Evolutionary conservation across 2,797 vertebrate species (phyloP), one percentile per base, ranked within the genome.

Genomic region (Chanos chanos): DNA sequence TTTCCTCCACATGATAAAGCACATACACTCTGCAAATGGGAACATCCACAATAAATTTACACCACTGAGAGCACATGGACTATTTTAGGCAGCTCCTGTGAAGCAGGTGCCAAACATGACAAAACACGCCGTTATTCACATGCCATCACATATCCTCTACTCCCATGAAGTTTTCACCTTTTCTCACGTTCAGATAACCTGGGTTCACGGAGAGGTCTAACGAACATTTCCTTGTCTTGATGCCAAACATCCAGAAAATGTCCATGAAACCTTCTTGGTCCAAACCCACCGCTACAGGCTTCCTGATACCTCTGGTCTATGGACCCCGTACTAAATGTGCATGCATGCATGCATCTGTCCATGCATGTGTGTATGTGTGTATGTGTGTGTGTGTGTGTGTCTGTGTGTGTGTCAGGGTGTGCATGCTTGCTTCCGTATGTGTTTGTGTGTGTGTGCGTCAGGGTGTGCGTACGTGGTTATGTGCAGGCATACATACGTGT

Each of bases 211-310:
- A 24, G 62, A 58, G 59, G 54, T 61, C 61, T 60, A 24, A 40
- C 68, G 53, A 55, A 63, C 54, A 62, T 70, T 69, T 50, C 40
- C 41, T 25, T 64, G 10, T 58, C 24, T 37, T 12, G 50, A 40
- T 30, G 15, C 44, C 60, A 53, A 55, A 47, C 18, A 37, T 67
- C 61, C 33, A 62, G 53, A 64, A 74, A 66, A 60, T 21, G 13
- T 9, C 64, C 9, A 12, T 56, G 16, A 49, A 61, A 61, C 72
- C 59, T 61, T 44, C 48, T 61, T 39, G 69, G 37, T 57, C 45
- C 30, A 67, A 60, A 61, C 45, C 56, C 52, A 67, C 39, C 19
- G 16, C 56, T 64, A 41, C 65, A 34, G 24, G 37, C 61, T 30
- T 3, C 52, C 7, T 54, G 34, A 31, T 37, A 50, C 13, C 22